Evolutionary conservation across 2,888 invertebrate species (phyloP).

Genomic region (Horisme vitalbata): DNA sequence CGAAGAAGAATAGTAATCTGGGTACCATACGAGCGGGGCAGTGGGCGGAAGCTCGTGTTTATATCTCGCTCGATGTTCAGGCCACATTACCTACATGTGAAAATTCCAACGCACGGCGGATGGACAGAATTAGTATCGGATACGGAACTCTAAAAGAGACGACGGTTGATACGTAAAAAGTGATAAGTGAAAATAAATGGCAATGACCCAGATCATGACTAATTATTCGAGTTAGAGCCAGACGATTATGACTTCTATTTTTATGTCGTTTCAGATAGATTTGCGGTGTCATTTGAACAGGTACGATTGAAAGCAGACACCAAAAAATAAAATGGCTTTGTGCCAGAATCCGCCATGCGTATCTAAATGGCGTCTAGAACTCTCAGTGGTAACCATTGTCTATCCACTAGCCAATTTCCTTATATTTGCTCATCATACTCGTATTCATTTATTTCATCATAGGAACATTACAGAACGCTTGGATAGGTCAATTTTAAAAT

Average conservation of each 20-base stretch:
- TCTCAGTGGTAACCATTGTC: too few relatives aligned
- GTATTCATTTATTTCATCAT: too few relatives aligned
- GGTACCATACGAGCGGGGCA: too few relatives aligned
- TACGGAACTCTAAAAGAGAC: slow-evolving; percentile 1
- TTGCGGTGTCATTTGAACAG: slow-evolving; percentile 13
- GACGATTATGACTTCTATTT: slow-evolving; percentile 24
- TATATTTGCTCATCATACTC: too few relatives aligned
- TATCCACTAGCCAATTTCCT: too few relatives aligned
- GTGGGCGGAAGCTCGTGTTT: too few relatives aligned
- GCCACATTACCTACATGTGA: too few relatives aligned
- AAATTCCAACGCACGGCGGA: too few relatives aligned
- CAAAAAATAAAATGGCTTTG: slow-evolving; percentile 5
- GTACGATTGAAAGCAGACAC: slow-evolving; percentile 6
- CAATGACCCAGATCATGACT: slow-evolving; percentile 31
- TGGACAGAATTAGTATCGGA: neutral
- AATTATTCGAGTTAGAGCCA: slow-evolving; percentile 19
- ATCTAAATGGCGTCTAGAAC: neutral
- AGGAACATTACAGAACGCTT: too few relatives aligned
- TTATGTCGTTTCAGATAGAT: slow-evolving; percentile 17
- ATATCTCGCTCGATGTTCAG: too few relatives aligned
- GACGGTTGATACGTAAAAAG: slow-evolving; percentile 17
- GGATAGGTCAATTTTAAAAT: too few relatives aligned
- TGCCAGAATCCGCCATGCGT: slow-evolving; percentile 2
- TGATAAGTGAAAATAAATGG: slow-evolving; percentile 28
- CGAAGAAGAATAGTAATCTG: too few relatives aligned